Evolutionary conservation across 2,797 vertebrate genomes (phyloP).

Genomic region (Epinephelus coioides): DNA sequence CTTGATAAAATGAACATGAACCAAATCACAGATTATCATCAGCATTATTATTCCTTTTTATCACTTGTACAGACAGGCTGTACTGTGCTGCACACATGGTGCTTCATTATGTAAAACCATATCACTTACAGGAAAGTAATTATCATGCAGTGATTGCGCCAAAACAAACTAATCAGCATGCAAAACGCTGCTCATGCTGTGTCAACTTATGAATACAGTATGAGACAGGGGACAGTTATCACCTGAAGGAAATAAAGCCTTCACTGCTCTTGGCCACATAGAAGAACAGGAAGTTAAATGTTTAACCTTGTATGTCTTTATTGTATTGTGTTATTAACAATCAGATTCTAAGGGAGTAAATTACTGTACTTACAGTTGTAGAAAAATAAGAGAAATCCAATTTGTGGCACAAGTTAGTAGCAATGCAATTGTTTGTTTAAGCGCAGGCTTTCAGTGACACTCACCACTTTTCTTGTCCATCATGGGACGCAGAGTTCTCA

Average conservation of each 20-base stretch:
- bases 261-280: constrained; percentile 17
- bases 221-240: constrained; percentile 54
- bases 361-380: constrained; percentile 4
- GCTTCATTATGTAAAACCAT: constrained; percentile 76
- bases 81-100: constrained; percentile 54
- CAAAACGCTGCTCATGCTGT: constrained; percentile 62
- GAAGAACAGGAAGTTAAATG: constrained; percentile 11
- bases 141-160: constrained; percentile 74
- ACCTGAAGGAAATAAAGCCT: constrained; percentile 55
- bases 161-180: constrained; percentile 77
- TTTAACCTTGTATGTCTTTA: constrained; percentile 22
- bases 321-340: background rate
- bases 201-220: constrained; percentile 57
- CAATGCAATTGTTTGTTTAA: constrained; percentile 32
- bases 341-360: background rate
- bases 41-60: constrained; percentile 50
- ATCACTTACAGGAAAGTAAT: constrained; percentile 75
- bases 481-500: constrained; percentile 81
- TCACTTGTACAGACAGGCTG: constrained; percentile 51
- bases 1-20: constrained; percentile 44
- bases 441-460: constrained; percentile 34
- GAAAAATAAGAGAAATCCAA: background rate
- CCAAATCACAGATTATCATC: constrained; percentile 49
- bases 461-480: constrained; percentile 92
- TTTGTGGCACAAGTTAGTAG: constrained; percentile 17